Evolutionary conservation across 2,113 vertebrate genomes (phyloP), one percentile per base, ranked within the genome.

Genomic region (Poecile atricapillus): DNA sequence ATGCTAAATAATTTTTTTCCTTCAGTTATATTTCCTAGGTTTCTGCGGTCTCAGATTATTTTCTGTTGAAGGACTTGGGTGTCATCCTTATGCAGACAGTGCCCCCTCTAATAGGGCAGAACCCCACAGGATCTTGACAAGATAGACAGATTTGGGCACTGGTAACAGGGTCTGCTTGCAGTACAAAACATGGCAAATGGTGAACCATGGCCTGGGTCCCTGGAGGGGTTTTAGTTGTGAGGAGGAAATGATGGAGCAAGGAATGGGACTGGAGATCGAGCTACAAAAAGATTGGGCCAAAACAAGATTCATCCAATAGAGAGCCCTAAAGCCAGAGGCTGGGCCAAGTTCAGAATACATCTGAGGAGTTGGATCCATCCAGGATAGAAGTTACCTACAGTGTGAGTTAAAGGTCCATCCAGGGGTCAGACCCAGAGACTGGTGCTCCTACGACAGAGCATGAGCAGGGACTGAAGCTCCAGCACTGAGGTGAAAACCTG

Each of bases 371-470:
- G 10, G 21, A 28, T 74, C 16, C 25, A 50, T n/a, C 17, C 15
- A 43, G 23, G 16, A 46, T 21, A 16, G 27, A 78, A 60, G 16
- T 15, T 25, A 78, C 19, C 23, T 44, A 37, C 13, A 22, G 9
- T n/a, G 50, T 13, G 59, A 18, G 33, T 49, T 83, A 56, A 65
- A 83, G 5, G 31, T 71, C 11, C 68, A 53, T 28, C 5, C 8
- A 22, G 43, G 9, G 50, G 25, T 52, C 30, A 59, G 31, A 59
- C 11, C 10, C 22, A 78, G 55, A 59, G 15, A 23, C 39, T 63
- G 39, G 24, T 68, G 41, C 12, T 19, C 13, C 21, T 52, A 9
- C 0, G 0, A 15, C n/a, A 84, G 33, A 64, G 8, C 15, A 44
- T 0, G 4, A 55, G 30, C 20, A 64, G 30, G 9, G 4, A 19